Conservation (phyloP, 2,113 vertebrate genomes). For the Actenoides lindsayi region DNA sequence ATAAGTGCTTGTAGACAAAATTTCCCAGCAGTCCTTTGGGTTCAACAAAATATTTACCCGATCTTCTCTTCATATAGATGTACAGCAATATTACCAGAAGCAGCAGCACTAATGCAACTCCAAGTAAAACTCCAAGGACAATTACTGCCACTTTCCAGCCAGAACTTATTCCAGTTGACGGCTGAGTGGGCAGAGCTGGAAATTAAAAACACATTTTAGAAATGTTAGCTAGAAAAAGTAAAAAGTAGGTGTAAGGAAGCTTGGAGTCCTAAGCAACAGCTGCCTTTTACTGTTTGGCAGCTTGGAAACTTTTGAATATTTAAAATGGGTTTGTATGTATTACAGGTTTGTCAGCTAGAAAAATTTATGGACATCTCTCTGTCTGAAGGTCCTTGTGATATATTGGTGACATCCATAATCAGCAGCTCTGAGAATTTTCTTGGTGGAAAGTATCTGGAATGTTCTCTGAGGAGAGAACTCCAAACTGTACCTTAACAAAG, state of each 20-base stretch:
- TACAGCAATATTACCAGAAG: not conserved
- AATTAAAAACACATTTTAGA: constrained; percentile 43
- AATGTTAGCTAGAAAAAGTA: not conserved
- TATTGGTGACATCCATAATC: not conserved
- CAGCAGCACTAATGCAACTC: constrained; percentile 5
- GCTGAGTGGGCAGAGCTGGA: not conserved
- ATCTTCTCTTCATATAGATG: constrained; percentile 14
- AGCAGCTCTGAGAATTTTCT: not conserved
- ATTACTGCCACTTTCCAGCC: constrained; percentile 61
- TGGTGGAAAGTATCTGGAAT: not conserved
- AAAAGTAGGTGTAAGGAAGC: not conserved
- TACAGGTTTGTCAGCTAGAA: not conserved
- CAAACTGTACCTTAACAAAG: not conserved
- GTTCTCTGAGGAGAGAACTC: not conserved
- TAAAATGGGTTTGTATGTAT: not conserved
- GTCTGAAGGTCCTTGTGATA: not conserved
- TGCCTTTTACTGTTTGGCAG: not conserved
- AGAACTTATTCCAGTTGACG: not conserved
- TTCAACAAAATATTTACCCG: constrained; percentile 14
- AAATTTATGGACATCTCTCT: not conserved
- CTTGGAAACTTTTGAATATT: not conserved
- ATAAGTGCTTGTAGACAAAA: not conserved
- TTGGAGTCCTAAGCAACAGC: not conserved
- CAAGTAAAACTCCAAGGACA: constrained; percentile 68
- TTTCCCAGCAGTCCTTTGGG: constrained; percentile 14